A percentile compares a stretch with the other conserved stretches of the same genome.
phyloP scores from a whole-genome alignment of 2,888 invertebrate genomes.

The Steinernema hermaphroditum region DNA sequence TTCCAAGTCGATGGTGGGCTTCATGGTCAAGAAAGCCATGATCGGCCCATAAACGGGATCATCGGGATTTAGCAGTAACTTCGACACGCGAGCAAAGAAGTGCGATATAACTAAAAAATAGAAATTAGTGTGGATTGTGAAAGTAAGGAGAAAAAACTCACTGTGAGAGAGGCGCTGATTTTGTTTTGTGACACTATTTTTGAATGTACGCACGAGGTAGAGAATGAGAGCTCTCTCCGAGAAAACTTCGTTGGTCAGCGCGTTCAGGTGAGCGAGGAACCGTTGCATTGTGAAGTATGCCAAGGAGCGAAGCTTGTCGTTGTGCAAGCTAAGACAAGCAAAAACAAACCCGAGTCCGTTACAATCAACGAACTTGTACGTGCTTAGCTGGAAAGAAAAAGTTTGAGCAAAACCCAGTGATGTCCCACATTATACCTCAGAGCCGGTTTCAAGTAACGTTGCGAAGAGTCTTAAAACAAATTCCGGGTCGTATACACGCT shows the following conservation, averaged over 20 bases:
- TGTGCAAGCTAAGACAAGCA: conserved; percentile 46
- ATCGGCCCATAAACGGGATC: conserved; percentile 79
- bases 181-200: conserved; percentile 47
- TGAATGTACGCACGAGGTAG: conserved; percentile 52
- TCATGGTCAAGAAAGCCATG: conserved; percentile 79
- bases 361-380: conserved; percentile 47
- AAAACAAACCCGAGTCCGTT: conserved; percentile 55
- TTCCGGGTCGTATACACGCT: conserved; percentile 34
- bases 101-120: conserved; percentile 71
- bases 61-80: conserved; percentile 77
- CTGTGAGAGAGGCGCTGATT: conserved; percentile 48
- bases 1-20: conserved; percentile 77
- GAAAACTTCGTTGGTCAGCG: conserved; percentile 52
- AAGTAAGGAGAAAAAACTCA: conserved; percentile 32
- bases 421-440: conserved; percentile 40
- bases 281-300: conserved; percentile 50
- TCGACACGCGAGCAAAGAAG: conserved; percentile 76
- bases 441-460: conserved; percentile 45
- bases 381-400: conserved; percentile 44
- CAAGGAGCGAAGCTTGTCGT: conserved; percentile 42
- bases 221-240: conserved; percentile 45
- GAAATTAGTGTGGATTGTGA: background rate
- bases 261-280: conserved; percentile 45
- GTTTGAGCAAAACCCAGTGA: background rate
- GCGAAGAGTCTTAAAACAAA: conserved; percentile 50